phyloP scores from a whole-genome alignment of 2,888 invertebrate genomes.

The Folsomia manolachei region DNA sequence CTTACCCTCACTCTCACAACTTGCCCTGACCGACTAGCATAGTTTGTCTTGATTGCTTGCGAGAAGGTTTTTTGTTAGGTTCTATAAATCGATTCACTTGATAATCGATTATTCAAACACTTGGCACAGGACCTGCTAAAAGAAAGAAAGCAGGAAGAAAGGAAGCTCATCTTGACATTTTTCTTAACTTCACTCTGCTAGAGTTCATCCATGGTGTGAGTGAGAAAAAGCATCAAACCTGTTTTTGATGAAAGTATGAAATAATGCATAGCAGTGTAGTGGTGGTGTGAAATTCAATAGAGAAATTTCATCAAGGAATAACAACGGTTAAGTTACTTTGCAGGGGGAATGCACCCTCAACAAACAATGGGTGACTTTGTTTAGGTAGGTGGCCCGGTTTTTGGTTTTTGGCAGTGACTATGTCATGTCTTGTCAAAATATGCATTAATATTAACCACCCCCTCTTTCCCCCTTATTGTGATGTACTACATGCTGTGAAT shows the following conservation, averaged over 20 bases:
- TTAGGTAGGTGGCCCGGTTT: too few relatives aligned
- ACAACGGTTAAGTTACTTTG: neutral
- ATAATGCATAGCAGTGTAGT: neutral
- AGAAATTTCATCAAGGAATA: neutral
- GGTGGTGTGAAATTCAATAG: neutral
- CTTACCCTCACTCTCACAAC: too few relatives aligned
- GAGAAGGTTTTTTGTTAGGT: neutral
- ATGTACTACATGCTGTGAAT: neutral
- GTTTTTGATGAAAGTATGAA: too few relatives aligned
- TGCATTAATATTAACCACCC: neutral
- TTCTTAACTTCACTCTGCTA: neutral
- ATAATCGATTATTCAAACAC: constrained; percentile 8
- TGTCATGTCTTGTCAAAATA: neutral
- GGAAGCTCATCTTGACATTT: neutral
- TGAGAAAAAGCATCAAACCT: too few relatives aligned
- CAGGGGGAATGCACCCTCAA: neutral
- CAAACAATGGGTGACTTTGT: neutral
- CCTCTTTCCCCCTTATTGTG: neutral
- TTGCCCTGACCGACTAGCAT: too few relatives aligned
- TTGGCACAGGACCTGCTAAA: neutral
- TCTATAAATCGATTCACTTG: neutral
- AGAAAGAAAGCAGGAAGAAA: neutral
- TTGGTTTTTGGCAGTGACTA: neutral
- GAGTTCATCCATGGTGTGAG: neutral
- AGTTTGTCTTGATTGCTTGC: too few relatives aligned